These are phyloP conservation scores for Diorhabda carinulata DNA, from an alignment of 1,140 invertebrate genomes.

Conservation along the genomic window DNA sequence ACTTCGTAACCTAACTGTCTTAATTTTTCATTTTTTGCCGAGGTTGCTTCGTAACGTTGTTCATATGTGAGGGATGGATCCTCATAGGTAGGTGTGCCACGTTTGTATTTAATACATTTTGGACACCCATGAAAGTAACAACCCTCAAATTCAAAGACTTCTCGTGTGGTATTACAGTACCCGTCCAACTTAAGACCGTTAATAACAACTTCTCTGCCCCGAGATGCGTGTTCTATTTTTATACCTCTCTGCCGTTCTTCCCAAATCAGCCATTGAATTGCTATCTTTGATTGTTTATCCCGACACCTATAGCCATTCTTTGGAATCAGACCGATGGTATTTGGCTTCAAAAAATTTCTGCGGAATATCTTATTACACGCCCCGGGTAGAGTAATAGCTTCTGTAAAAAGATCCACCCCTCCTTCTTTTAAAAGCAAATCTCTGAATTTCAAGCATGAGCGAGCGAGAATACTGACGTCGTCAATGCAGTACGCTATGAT, in stretches of 20 bases:
- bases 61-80: constrained; percentile 4
- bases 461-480: neutral
- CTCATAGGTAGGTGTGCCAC: neutral
- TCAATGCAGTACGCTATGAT: neutral
- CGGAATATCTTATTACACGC: neutral
- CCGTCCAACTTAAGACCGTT: constrained; percentile 18
- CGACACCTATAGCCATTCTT: neutral
- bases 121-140: constrained; percentile 13
- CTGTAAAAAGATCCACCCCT: constrained; percentile 1
- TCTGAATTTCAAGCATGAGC: constrained; percentile 4
- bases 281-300: neutral
- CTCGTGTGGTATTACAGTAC: constrained; percentile 1
- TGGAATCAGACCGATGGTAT: no score
- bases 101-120: constrained; percentile 5
- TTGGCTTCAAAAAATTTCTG: neutral
- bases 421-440: constrained; percentile 5
- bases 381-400: no score
- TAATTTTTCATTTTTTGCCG: constrained; percentile 3
- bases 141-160: constrained; percentile 11
- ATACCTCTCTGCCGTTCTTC: constrained; percentile 5
- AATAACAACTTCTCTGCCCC: constrained; percentile 11
- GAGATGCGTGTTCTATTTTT: constrained; percentile 18
- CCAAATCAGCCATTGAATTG: constrained; percentile 7
- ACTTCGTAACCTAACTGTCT: constrained; percentile 4
- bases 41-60: neutral